Conservation (phyloP, 2,113 vertebrate genomes). For the Scomber colias region DNA sequence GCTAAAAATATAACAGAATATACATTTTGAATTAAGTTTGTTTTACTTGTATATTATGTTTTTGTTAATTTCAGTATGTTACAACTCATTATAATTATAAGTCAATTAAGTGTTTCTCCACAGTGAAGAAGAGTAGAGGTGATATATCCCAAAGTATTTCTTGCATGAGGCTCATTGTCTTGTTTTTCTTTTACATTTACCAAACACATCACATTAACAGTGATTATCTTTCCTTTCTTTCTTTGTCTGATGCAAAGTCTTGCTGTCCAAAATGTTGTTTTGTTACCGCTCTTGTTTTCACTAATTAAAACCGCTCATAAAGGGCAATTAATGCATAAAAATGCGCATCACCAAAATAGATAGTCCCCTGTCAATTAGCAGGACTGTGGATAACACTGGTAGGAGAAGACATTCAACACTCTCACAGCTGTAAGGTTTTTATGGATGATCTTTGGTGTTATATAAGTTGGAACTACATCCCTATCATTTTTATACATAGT, state of each 20-base stretch:
- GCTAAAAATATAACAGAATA: too few relatives aligned
- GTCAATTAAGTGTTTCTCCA: too few relatives aligned
- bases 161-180: too few relatives aligned
- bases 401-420: neutral
- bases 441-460: neutral
- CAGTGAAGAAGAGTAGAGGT: too few relatives aligned
- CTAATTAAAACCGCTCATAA: neutral
- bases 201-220: neutral
- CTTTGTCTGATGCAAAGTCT: neutral
- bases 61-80: too few relatives aligned
- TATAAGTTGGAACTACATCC: conserved; percentile 1
- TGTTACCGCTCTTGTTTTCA: neutral
- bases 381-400: neutral
- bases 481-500: conserved; percentile 20
- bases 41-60: too few relatives aligned
- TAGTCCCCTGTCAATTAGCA: neutral
- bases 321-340: conserved; percentile 1
- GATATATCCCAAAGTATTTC: too few relatives aligned
- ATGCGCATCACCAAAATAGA: neutral
- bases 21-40: too few relatives aligned
- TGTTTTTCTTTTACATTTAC: neutral
- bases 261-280: neutral
- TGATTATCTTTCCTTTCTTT: neutral
- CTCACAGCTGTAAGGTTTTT: neutral
- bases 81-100: too few relatives aligned